Evolutionary conservation across 2,888 invertebrate species (phyloP), one percentile per base, ranked within the genome.

Genomic region (Dichetophora obliterata): DNA sequence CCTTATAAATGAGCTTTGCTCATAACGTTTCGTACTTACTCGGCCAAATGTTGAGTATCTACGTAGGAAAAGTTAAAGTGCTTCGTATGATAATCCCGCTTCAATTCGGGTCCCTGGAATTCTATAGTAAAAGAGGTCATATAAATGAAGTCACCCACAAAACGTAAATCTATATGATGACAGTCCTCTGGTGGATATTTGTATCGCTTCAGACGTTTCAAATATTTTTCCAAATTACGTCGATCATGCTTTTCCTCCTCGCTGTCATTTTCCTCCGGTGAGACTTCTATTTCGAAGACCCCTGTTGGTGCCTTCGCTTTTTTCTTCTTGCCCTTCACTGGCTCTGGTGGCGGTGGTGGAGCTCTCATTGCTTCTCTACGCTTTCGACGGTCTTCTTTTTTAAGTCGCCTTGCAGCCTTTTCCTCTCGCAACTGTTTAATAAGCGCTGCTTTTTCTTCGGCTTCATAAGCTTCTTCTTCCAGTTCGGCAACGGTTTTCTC

Each of bases 111-210:
- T 0, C 87, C 86, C 16, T 83, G 82, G 61, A 88, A 87, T 76
- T 87, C 86, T 0, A 88, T 48, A 16, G 77, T 81, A 19, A 88
- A 77, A 2, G 82, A 81, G 4, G 79, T 80, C 16, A 88, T 70
- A 11, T 82, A 77, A 0, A 81, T 76, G 37, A 88, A 85, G 68
- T 81, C 81, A 3, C 84, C 82, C 16, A 88, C 66, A 65, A 88
- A 83, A 16, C 84, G 81, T 3, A 88, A 81, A 63, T 86, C 83
- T 14, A 86, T 82, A 76, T 88, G 88, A 71, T 85, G 85, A 19
- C 88, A 88, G 27, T 85, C 81, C 54, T 86, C 82, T 19, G 83
- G 73, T 0, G 85, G 85, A 76, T 83, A 88, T n/a, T 83, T 79
- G 3, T 83, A 82, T 22, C 75, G 75, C 43, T 81, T 81, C 0